Evolutionary conservation across 2,113 vertebrate genomes (phyloP).

Genomic region (Lutjanus erythropterus): DNA sequence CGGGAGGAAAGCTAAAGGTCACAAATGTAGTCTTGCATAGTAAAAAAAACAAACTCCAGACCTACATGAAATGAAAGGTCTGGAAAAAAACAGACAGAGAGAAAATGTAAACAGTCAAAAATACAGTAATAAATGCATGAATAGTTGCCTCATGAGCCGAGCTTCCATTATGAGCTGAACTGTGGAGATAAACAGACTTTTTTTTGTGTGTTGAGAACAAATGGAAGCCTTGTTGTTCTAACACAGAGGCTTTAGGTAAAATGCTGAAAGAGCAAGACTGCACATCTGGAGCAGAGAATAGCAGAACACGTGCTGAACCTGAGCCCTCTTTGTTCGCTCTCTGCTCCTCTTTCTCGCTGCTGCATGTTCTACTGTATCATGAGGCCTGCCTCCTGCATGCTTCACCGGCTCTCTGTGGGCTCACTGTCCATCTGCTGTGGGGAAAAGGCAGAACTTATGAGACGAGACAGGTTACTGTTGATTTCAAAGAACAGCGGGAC

Average conservation of each 20-base stretch:
- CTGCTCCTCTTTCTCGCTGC: slow-evolving; percentile 61
- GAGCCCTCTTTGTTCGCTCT: slow-evolving; percentile 24
- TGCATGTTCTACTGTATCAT: slow-evolving; percentile 70
- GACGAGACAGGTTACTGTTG: slow-evolving; percentile 48
- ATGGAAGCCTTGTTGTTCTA: slow-evolving; percentile 36
- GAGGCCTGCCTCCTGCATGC: slow-evolving; percentile 67
- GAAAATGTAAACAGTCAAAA: background rate
- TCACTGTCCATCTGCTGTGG: slow-evolving; percentile 80
- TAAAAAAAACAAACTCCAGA: background rate
- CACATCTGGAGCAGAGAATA: slow-evolving; percentile 66
- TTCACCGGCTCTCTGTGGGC: slow-evolving; percentile 78
- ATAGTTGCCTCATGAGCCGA: slow-evolving; percentile 7
- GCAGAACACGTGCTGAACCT: slow-evolving; percentile 48
- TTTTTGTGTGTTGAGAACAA: slow-evolving; percentile 27
- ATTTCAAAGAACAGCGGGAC: slow-evolving; percentile 28
- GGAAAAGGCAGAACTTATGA: slow-evolving; percentile 50
- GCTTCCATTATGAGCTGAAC: slow-evolving; percentile 14
- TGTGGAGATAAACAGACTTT: slow-evolving; percentile 26
- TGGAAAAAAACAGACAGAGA: background rate
- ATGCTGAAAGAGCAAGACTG: slow-evolving; percentile 57
- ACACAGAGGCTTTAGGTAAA: slow-evolving; percentile 59
- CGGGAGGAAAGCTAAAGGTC: slow-evolving; percentile 27
- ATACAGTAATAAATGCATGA: background rate
- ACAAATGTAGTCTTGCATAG: background rate
- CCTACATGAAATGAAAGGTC: background rate